Percentiles rank a stretch among this genome's conserved stretches.
Evolutionary conservation across 1,140 invertebrate species (phyloP).

Genomic region (Pollicipes pollicipes): DNA sequence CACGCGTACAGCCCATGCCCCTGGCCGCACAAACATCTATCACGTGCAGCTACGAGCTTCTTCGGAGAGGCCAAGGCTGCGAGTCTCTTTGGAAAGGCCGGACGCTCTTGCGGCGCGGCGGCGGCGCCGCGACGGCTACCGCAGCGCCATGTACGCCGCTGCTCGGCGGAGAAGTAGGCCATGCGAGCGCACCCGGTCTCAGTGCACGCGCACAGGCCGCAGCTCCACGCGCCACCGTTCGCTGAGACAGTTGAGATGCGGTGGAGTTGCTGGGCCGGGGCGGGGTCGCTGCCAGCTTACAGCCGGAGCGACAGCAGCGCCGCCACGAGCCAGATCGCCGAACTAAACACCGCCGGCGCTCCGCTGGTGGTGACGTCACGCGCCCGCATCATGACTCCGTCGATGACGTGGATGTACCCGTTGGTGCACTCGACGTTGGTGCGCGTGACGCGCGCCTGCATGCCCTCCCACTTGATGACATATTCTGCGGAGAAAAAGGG

Average conservation of each 20-base stretch:
- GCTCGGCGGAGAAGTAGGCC: too few species aligned
- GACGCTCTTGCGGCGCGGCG: too few species aligned
- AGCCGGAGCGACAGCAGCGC: background rate
- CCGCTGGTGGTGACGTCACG: conserved; percentile 44
- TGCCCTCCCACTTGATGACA: conserved; percentile 60
- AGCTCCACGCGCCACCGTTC: background rate
- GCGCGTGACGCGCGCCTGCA: conserved; percentile 60
- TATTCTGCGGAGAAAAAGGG: conserved; percentile 37
- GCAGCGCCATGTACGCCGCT: too few species aligned
- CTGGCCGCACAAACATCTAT: too few species aligned
- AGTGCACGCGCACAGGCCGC: background rate
- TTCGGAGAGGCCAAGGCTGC: background rate
- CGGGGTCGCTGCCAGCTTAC: background rate
- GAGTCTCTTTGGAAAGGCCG: background rate
- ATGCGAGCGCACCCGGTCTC: background rate
- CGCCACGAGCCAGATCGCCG: background rate
- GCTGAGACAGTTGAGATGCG: background rate
- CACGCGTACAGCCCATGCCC: too few species aligned
- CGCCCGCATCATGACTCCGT: conserved; percentile 57
- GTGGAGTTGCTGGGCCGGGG: background rate
- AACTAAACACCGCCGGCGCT: background rate
- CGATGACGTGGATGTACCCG: conserved; percentile 81
- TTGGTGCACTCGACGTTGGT: conserved; percentile 82
- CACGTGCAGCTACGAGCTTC: too few species aligned
- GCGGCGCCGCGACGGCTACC: too few species aligned